phyloP scores from a whole-genome alignment of 1,140 invertebrate genomes.

The Pseudomyrmex flavicornis region DNA sequence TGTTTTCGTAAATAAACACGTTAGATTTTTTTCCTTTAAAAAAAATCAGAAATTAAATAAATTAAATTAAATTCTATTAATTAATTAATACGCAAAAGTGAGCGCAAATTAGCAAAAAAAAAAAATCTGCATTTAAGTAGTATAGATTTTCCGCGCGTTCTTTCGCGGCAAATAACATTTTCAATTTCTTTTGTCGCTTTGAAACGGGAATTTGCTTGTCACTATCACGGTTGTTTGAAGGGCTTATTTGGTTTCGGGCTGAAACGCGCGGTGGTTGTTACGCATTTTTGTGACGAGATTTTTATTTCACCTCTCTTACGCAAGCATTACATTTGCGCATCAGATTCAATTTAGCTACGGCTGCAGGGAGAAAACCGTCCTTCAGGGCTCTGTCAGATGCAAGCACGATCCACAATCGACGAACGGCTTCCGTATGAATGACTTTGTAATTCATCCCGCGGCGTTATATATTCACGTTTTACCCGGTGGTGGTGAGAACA shows the following conservation, averaged over 20 bases:
- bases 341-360: constrained; percentile 20
- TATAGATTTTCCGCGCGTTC: too few species aligned
- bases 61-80: neutral
- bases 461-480: neutral
- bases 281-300: neutral
- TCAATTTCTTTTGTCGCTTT: neutral
- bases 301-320: constrained; percentile 10
- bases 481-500: neutral
- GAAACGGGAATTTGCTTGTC: neutral
- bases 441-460: constrained; percentile 26
- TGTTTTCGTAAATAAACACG: too few species aligned
- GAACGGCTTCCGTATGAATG: neutral
- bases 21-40: neutral
- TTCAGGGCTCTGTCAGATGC: neutral
- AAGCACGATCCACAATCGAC: constrained; percentile 3
- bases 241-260: constrained; percentile 7
- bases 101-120: too few species aligned
- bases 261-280: neutral
- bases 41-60: too few species aligned
- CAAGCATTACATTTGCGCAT: constrained; percentile 12
- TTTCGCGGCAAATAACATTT: neutral
- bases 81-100: neutral
- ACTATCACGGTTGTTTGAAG: neutral
- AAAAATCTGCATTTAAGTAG: neutral
- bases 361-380: neutral